These are phyloP conservation scores for Pelobates fuscus DNA, from an alignment of 2,113 vertebrate species.

Conservation along the genomic window DNA sequence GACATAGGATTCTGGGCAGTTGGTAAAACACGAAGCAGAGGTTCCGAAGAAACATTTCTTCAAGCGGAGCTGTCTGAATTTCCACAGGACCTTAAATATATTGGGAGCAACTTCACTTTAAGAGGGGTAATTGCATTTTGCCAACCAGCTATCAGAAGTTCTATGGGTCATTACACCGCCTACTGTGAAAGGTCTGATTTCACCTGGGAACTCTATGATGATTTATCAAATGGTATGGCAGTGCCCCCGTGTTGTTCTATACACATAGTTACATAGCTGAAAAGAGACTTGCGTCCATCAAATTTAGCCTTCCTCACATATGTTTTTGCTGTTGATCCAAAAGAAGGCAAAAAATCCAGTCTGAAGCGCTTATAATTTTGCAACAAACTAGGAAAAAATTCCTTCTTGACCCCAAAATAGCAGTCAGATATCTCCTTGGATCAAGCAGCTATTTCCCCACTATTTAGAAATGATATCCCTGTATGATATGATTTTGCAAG, in stretches of 20 bases:
- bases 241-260: conserved; percentile 33
- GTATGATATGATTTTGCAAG: too few species aligned
- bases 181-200: conserved; percentile 38
- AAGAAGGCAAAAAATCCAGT: too few species aligned
- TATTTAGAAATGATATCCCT: too few species aligned
- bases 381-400: too few species aligned
- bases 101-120: neutral
- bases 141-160: neutral
- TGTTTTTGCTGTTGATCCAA: too few species aligned
- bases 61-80: neutral
- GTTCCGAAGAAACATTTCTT: neutral
- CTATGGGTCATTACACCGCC: conserved; percentile 43
- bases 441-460: too few species aligned
- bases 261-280: too few species aligned
- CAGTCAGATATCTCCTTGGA: too few species aligned
- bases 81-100: neutral
- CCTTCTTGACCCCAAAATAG: too few species aligned
- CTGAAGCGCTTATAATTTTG: too few species aligned
- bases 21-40: neutral
- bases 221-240: conserved; percentile 24
- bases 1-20: conserved; percentile 7
- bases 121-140: neutral
- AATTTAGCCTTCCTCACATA: too few species aligned
- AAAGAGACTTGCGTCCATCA: too few species aligned
- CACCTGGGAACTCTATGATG: conserved; percentile 49